A percentile compares a stretch with the other conserved stretches of the same genome.
Evolutionary conservation across 35 echinoderm and acorn worm species (phyloP).

Genomic region (Ptychodera flava): DNA sequence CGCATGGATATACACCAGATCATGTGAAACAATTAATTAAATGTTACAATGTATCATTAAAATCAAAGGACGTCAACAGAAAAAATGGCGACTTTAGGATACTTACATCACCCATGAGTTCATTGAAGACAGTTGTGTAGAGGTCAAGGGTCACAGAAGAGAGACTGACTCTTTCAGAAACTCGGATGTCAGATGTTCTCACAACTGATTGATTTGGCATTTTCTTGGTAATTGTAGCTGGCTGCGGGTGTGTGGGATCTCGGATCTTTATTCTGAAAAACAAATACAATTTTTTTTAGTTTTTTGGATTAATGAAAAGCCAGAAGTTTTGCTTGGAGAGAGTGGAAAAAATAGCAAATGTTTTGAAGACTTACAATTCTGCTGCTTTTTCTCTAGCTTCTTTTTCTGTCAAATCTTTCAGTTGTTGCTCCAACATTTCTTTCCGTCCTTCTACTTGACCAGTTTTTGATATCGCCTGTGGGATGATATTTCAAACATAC

Average conservation of each 20-base stretch:
- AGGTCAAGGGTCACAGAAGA: conserved; percentile 70
- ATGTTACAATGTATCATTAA: too few relatives aligned
- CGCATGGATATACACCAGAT: too few relatives aligned
- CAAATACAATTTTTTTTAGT: neutral
- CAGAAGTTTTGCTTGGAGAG: conserved; percentile 12
- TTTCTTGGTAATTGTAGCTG: conserved; percentile 68
- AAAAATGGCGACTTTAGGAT: too few relatives aligned
- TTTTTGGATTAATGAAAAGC: neutral
- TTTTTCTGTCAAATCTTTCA: conserved; percentile 57
- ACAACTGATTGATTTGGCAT: conserved; percentile 70
- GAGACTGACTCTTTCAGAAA: conserved; percentile 75
- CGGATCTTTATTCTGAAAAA: neutral
- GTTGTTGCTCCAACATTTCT: conserved; percentile 39
- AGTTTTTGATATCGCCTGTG: conserved; percentile 65
- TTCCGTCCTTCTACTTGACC: conserved; percentile 58
- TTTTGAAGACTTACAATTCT: conserved; percentile 46
- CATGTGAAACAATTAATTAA: too few relatives aligned
- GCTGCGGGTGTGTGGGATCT: conserved; percentile 88
- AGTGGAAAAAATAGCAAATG: neutral
- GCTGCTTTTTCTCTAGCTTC: conserved; percentile 49
- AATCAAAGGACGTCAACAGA: too few relatives aligned
- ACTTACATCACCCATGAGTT: conserved; percentile 69
- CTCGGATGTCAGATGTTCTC: conserved; percentile 82
- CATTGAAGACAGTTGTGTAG: conserved; percentile 93
- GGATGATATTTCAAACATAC: neutral